phyloP scores from a whole-genome alignment of 2,797 vertebrate genomes.

The Periparus ater region DNA sequence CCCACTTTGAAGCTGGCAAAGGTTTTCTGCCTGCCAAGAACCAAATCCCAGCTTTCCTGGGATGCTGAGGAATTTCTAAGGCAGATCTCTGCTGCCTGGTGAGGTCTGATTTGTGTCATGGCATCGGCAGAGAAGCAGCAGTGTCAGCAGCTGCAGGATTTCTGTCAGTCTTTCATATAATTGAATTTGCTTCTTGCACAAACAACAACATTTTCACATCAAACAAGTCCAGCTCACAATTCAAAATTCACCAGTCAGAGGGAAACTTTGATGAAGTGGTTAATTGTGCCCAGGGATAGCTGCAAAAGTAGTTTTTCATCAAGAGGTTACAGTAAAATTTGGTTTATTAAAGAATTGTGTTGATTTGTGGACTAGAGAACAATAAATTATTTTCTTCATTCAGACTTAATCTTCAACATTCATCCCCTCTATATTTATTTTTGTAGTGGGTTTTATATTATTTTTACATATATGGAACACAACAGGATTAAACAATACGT shows the following conservation, averaged over 20 bases:
- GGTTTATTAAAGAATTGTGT: background rate
- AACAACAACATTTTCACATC: background rate
- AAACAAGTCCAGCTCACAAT: background rate
- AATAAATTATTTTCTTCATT: background rate
- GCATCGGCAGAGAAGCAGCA: background rate
- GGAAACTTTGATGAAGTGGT: background rate
- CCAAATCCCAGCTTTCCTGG: background rate
- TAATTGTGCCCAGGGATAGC: background rate
- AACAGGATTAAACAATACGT: accelerated
- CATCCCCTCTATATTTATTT: background rate
- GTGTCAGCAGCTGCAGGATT: background rate
- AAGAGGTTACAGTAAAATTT: background rate
- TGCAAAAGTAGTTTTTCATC: background rate
- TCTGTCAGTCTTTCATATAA: background rate
- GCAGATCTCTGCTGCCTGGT: background rate
- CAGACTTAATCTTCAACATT: background rate
- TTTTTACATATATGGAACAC: background rate
- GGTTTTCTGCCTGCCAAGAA: background rate
- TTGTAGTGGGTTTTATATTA: accelerated
- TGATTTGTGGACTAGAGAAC: background rate
- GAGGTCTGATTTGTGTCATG: background rate
- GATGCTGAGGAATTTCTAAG: background rate
- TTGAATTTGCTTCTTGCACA: background rate
- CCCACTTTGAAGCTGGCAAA: background rate
- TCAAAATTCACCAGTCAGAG: background rate